A percentile compares a stretch with the other conserved stretches of the same genome.
Conservation (phyloP, 2,113 vertebrate species). For the Azemiops feae region DNA sequence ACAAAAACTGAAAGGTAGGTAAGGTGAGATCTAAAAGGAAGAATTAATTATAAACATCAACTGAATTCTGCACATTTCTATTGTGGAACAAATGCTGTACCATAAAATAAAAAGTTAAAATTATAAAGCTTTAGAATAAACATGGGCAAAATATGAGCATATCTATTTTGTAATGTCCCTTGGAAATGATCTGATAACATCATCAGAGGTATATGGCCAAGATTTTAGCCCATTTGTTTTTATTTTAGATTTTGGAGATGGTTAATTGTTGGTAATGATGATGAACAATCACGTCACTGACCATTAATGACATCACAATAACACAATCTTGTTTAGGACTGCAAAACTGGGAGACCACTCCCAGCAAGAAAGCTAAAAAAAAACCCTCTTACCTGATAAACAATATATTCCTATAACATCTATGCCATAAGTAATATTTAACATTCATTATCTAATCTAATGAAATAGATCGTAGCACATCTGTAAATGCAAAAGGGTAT, state of each 20-base stretch:
- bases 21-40: neutral
- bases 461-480: neutral
- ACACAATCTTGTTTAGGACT: neutral
- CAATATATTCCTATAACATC: neutral
- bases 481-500: neutral
- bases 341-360: neutral
- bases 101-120: neutral
- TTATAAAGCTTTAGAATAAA: neutral
- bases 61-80: neutral
- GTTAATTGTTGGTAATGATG: neutral
- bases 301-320: neutral
- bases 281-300: neutral
- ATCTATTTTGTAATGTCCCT: neutral
- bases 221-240: neutral
- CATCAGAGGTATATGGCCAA: neutral
- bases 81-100: too few relatives aligned
- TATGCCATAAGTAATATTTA: neutral
- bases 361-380: neutral
- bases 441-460: neutral
- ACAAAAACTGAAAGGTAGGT: neutral
- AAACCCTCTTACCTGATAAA: neutral
- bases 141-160: neutral
- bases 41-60: neutral
- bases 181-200: neutral
- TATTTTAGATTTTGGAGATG: neutral